These are phyloP conservation scores for Akabosia matsudoensis DNA, from an alignment of 1,140 invertebrate species.

Conservation along the genomic window DNA sequence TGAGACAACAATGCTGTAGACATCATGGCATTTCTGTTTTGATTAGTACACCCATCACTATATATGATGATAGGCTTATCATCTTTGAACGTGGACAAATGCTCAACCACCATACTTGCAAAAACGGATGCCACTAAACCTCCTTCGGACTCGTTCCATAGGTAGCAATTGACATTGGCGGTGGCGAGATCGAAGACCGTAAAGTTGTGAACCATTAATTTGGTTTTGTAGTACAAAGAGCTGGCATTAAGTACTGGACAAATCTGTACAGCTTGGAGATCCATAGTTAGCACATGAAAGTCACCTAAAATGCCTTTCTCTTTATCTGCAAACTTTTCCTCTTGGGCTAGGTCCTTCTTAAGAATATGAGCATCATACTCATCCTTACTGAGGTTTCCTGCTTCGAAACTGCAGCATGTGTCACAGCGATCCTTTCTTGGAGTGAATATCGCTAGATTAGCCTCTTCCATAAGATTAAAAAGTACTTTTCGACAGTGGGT, in stretches of 20 bases:
- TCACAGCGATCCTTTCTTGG: constrained; percentile 52
- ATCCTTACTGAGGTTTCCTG: constrained; percentile 48
- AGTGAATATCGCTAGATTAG: constrained; percentile 47
- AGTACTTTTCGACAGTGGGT: background rate
- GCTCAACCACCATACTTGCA: constrained; percentile 50
- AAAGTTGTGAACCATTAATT: constrained; percentile 53
- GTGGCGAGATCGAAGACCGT: constrained; percentile 52
- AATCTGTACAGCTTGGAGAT: constrained; percentile 52
- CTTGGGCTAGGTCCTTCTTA: constrained; percentile 45
- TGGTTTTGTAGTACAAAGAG: constrained; percentile 54
- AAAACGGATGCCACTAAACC: constrained; percentile 52
- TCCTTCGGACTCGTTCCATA: constrained; percentile 53
- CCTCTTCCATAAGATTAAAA: constrained; percentile 31
- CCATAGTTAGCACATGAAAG: constrained; percentile 47
- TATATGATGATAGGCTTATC: constrained; percentile 40
- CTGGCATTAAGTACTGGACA: constrained; percentile 50
- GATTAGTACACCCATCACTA: constrained; percentile 49
- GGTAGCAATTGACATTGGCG: constrained; percentile 49
- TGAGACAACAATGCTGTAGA: constrained; percentile 49
- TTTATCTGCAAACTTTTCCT: constrained; percentile 35
- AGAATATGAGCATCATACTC: constrained; percentile 46
- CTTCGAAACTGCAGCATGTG: constrained; percentile 48
- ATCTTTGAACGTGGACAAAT: constrained; percentile 37
- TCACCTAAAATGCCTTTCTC: too few relatives aligned
- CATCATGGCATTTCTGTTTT: constrained; percentile 50